Evolutionary conservation across 2,113 vertebrate genomes (phyloP), one percentile per base, ranked within the genome.

Genomic region (Zosterops lateralis): DNA sequence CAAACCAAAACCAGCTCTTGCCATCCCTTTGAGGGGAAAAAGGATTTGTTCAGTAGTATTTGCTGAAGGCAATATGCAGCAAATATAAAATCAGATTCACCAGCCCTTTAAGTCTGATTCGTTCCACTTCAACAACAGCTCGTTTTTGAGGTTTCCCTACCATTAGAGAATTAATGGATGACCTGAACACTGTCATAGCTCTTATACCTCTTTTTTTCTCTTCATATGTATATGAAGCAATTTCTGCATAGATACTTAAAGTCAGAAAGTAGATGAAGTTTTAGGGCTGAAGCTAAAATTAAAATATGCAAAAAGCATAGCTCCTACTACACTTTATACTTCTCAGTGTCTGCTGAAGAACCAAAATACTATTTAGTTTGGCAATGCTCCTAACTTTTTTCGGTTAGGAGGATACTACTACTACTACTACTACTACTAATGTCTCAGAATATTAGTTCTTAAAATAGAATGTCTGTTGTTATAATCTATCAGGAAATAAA

Each of bases 41-140:
- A 54, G 47, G 48, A 85, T 91, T 94, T 87, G 31, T 92, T 93
- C 66, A 66, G 54, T 80, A 85, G 50, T 66, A 74, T 89, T 95
- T 91, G 58, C 78, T 80, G 51, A 95, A 93, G 71, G 87, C 24
- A 83, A 93, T 84, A 80, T 40, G 36, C 45, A 82, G 87, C 12
- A 95, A 91, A 90, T 89, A 48, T 36, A 81, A 91, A 84, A 82
- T 78, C 71, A 91, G 60, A 91, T 85, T 77, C 54, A 60, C 29
- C 47, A 91, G 14, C 40, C 38, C 67, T 92, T 91, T 85, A 93
- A 95, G 67, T 76, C 64, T 85, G 29, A 79, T 88, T 90, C 3
- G 26, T 95, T 96, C 71, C 66, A 93, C 60, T 89, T 54, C 60
- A 87, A 60, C 31, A 87, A 44, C 25, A 89, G 19, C 54, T 61